Base-by-base conservation (phyloP, 2,888 invertebrate species). In the Achlya flavicornis region DNA sequence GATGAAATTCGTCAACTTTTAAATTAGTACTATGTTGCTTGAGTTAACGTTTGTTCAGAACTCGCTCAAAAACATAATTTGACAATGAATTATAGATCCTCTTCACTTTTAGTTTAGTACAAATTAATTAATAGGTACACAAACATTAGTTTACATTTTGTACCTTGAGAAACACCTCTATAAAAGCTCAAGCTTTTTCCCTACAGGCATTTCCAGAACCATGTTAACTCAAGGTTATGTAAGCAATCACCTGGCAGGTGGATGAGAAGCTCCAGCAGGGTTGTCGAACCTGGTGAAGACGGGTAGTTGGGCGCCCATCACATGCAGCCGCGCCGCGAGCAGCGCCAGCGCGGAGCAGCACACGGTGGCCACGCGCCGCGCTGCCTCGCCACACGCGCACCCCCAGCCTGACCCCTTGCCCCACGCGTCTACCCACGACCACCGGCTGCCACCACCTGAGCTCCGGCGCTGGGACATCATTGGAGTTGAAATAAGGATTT, bases 251-350 rank as follows among this genome's bases (percentile, higher is more conserved):
- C 90, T 90, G 3, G 91, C 88, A 12, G 99, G 99, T 10, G 97
- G 96, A 8, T 95, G 91, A 1, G 98, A 96, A 38, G 97, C 98
- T 10, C 98, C 98, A 43, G 99, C 99, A 14, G 99, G 99, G 94
- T 99, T 99, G 95, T 99, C 99, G 88, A 99, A 99, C 95, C 96
- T 95, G 64, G 99, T 99, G 89, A 99, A 99, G 69, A 98, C 97
- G 8, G 99, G 99, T 78, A 99, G 94, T 91, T 98, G 98, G 0
- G 98, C 98, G 16, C 99, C 99, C 99, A 99, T 99, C 65, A 99
- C 97, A 86, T 98, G 97, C 65, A 99, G 95, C 69, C 99, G 94
- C 3, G 97, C 96, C 58, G 98, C 94, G 62, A 99, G 94, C 58
- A 99, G 94, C 60, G 96, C 96, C 59, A 97, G 89, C 0, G 98